phyloP scores from a whole-genome alignment of 2,113 vertebrate genomes.

The Noctilio leporinus region DNA sequence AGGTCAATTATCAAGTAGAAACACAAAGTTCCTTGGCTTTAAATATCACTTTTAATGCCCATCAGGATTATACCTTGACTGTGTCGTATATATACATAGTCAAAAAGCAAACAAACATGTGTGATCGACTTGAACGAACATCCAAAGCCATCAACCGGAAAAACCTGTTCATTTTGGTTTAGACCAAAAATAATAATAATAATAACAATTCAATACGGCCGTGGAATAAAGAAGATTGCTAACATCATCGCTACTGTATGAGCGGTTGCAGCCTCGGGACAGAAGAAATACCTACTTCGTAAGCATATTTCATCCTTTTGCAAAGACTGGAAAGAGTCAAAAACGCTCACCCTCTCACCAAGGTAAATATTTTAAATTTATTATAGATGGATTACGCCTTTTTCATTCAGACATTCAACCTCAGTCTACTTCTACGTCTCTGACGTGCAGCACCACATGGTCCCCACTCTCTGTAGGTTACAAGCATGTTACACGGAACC shows the following conservation, averaged over 20 bases:
- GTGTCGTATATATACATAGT: neutral
- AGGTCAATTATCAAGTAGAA: neutral
- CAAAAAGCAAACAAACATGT: neutral
- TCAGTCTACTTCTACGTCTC: neutral
- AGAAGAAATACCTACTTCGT: neutral
- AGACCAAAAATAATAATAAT: neutral
- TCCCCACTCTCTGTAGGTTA: accelerated
- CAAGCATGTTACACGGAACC: neutral
- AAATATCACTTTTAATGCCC: neutral
- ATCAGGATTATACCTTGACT: neutral
- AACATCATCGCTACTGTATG: neutral
- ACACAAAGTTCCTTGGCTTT: neutral
- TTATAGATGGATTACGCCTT: accelerated
- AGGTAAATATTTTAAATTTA: neutral
- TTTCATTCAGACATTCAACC: neutral
- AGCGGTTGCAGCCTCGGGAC: neutral
- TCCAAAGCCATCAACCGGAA: neutral
- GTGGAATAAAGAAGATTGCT: neutral
- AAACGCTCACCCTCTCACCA: neutral
- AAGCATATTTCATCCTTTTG: neutral
- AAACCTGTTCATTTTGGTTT: neutral
- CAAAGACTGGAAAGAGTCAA: neutral
- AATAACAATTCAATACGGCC: neutral
- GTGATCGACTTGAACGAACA: neutral
- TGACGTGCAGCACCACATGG: accelerated